Base-by-base conservation (phyloP, 2,797 vertebrate genomes). In the Neoniphon sammara region DNA sequence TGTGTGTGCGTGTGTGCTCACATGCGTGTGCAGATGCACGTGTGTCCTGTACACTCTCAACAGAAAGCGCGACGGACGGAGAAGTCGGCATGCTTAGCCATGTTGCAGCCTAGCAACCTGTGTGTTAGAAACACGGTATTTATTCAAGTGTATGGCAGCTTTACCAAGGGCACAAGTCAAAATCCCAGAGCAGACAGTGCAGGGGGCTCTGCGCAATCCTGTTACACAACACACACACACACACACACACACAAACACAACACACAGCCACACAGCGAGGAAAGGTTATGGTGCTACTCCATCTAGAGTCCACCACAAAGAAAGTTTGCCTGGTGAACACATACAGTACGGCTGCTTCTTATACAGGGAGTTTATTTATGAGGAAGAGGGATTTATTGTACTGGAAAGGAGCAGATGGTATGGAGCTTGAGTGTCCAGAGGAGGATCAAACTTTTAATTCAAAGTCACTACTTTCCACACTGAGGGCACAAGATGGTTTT, bases 101-200 rank as follows among this genome's bases (percentile, higher is more conserved):
- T 14, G 39, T 44, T 54, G 80, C 66, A 70, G 50, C 88, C 80
- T 21, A 68, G 89, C 73, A 89, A 91, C 88, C 54, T 56, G 46
- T 74, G 67, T 69, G 46, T 70, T 62, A 61, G 80, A 71, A 79
- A 70, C 59, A 68, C 65, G 60, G 42, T 66, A 57, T 78, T 85
- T 66, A 62, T 60, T 75, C 47, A 82, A 77, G 50, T 68, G 30
- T 69, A 70, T 53, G 71, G 67, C 52, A 60, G 50, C 21, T 25
- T 61, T 30, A 75, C 11, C n/a, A n/a, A 31, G 39, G 52, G 75
- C 70, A 74, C 50, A 23, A 52, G 34, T 76, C 61, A 68, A 72
- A 68, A 61, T 23, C 50, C 27, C 55, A 56, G 9, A 71, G 64
- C 42, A 71, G 61, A 61, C 52, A 31, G 49, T 47, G 25, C 55